Evolutionary conservation across 2,797 vertebrate genomes (phyloP).

Genomic region (Eidolon dupreanum): DNA sequence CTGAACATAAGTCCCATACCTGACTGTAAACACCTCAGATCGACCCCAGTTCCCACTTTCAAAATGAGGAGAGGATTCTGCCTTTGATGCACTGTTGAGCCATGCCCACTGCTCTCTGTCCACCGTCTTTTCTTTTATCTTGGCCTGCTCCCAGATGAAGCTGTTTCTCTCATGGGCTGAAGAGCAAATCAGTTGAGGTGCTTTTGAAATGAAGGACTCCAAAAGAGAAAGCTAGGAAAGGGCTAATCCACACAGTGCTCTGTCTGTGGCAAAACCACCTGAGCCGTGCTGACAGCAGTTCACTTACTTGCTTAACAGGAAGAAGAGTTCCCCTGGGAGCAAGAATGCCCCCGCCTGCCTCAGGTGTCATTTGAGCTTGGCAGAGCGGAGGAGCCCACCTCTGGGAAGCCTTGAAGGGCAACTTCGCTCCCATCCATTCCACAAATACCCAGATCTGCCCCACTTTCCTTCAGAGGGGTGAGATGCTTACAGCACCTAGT

Average conservation of each 20-base stretch:
- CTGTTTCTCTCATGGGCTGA: not conserved
- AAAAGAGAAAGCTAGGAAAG: not conserved
- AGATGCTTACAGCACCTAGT: not conserved
- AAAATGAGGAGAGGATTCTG: not conserved
- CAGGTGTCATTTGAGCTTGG: too few relatives aligned
- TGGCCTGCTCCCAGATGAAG: not conserved
- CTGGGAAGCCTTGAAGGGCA: not conserved
- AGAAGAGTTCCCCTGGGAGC: not conserved
- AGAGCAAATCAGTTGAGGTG: not conserved
- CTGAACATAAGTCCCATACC: not conserved
- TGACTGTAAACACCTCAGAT: not conserved
- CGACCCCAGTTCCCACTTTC: not conserved
- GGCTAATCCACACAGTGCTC: rapidly evolving
- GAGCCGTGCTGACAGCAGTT: not conserved
- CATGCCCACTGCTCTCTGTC: not conserved
- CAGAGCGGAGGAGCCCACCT: too few relatives aligned
- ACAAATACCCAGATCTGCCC: too few relatives aligned
- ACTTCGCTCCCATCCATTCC: not conserved
- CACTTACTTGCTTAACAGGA: not conserved
- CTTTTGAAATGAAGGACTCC: not conserved
- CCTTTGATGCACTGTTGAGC: not conserved
- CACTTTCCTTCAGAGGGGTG: not conserved
- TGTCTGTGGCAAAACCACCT: not conserved
- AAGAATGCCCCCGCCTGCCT: not conserved
- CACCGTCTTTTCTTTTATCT: not conserved